Percentiles rank a stretch among this genome's conserved stretches.
phyloP scores from a whole-genome alignment of 64 coral and sea anemone genomes.

The Cladopsammia gracilis region DNA sequence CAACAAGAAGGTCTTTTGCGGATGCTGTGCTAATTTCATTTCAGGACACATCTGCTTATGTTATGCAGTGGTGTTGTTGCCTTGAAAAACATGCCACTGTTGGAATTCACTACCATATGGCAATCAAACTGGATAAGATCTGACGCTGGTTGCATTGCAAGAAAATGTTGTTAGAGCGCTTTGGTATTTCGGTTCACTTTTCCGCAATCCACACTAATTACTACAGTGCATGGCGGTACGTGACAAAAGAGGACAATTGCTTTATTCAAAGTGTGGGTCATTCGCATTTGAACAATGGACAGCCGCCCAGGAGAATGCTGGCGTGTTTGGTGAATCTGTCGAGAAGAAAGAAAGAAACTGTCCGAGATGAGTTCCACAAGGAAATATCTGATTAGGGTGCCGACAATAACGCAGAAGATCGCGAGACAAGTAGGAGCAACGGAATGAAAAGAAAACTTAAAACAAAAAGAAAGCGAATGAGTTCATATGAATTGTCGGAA shows the following conservation, averaged over 20 bases:
- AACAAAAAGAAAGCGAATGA: constrained; percentile 20
- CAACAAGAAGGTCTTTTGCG: too few species aligned
- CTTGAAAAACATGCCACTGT: too few species aligned
- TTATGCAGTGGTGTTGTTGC: too few species aligned
- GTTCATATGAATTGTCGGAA: constrained; percentile 23
- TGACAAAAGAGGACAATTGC: constrained; percentile 23
- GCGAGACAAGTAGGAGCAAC: not conserved
- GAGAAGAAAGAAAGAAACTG: not conserved
- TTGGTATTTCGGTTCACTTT: too few species aligned
- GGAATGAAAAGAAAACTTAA: constrained; percentile 1
- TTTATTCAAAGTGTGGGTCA: constrained; percentile 15
- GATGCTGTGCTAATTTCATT: too few species aligned
- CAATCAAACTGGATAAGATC: too few species aligned
- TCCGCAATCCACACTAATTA: too few species aligned
- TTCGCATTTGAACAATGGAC: constrained; percentile 21
- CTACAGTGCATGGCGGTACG: constrained; percentile 58
- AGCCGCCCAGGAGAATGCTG: not conserved
- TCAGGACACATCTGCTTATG: too few species aligned
- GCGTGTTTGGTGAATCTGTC: not conserved
- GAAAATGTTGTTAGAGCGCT: too few species aligned
- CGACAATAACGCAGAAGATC: not conserved
- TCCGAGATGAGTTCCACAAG: not conserved
- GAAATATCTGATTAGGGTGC: too few species aligned
- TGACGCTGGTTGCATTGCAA: too few species aligned
- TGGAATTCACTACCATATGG: too few species aligned